phyloP scores from a whole-genome alignment of 2,888 invertebrate genomes.

The Myopa testacea region DNA sequence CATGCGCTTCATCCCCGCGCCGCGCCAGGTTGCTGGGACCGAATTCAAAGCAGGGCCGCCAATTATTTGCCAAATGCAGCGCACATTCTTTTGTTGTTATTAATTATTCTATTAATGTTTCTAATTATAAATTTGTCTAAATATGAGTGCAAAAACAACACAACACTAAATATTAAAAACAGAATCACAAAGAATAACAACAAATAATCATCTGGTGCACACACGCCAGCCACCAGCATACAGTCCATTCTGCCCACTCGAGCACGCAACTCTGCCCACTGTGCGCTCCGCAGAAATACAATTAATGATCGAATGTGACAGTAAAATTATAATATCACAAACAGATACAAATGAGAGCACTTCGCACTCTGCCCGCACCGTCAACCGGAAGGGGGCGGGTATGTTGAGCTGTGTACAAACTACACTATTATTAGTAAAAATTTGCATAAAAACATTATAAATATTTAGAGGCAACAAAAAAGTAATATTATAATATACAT shows the following conservation, averaged over 20 bases:
- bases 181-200: constrained; percentile 13
- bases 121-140: constrained; percentile 48
- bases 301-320: constrained; percentile 65
- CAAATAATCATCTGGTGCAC: constrained; percentile 16
- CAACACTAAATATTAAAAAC: constrained; percentile 21
- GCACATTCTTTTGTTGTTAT: constrained; percentile 36
- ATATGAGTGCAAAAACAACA: constrained; percentile 31
- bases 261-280: constrained; percentile 24
- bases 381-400: background rate
- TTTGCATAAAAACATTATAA: constrained; percentile 65
- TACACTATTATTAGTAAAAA: constrained; percentile 48
- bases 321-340: constrained; percentile 63
- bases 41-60: background rate
- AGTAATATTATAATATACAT: constrained; percentile 27
- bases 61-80: constrained; percentile 35
- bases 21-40: background rate
- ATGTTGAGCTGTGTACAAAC: background rate
- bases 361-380: background rate
- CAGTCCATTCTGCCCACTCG: background rate
- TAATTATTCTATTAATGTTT: constrained; percentile 48
- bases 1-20: background rate
- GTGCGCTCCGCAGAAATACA: constrained; percentile 48
- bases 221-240: background rate
- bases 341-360: constrained; percentile 49
- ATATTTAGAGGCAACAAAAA: constrained; percentile 60